phyloP scores from a whole-genome alignment of 2,888 invertebrate species.

The Laspeyria flexula region DNA sequence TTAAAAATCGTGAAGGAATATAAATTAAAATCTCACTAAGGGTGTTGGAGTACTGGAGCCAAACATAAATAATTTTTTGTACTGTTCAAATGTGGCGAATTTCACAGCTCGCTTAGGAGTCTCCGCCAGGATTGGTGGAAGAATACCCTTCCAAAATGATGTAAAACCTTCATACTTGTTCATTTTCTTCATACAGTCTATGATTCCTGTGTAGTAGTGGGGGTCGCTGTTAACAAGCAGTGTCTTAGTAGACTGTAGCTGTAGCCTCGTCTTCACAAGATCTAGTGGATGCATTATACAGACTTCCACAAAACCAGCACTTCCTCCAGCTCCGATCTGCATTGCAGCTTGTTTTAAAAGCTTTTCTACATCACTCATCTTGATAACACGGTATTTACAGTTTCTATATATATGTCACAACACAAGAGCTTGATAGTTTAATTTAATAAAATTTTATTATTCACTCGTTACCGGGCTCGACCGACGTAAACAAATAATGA shows the following conservation, averaged over 20 bases:
- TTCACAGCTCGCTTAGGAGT: slow-evolving; percentile 98
- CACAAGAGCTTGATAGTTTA: slow-evolving; percentile 1
- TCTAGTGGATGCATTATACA: slow-evolving; percentile 98
- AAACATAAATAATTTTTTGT: slow-evolving; percentile 94
- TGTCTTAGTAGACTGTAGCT: slow-evolving; percentile 67
- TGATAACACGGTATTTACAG: slow-evolving; percentile 21
- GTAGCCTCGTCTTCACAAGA: slow-evolving; percentile 94
- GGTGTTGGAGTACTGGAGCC: slow-evolving; percentile 91
- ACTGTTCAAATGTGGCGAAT: slow-evolving; percentile 97
- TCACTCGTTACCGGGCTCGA: neutral
- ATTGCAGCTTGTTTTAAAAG: slow-evolving; percentile 90
- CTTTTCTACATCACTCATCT: slow-evolving; percentile 75
- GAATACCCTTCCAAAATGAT: slow-evolving; percentile 97
- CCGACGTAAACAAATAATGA: slow-evolving; percentile 28
- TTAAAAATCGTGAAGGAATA: too few relatives aligned
- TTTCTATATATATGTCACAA: neutral
- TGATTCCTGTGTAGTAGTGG: slow-evolving; percentile 90
- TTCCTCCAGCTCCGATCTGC: slow-evolving; percentile 95
- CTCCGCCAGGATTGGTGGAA: slow-evolving; percentile 97
- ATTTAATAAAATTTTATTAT: slow-evolving; percentile 3
- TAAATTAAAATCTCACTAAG: slow-evolving; percentile 79
- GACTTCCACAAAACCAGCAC: slow-evolving; percentile 97
- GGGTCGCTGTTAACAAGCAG: slow-evolving; percentile 72
- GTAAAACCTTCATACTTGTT: slow-evolving; percentile 92
- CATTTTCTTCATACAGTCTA: slow-evolving; percentile 96